Evolutionary conservation across 2,113 vertebrate species (phyloP).

Genomic region (Nothocercus julius): DNA sequence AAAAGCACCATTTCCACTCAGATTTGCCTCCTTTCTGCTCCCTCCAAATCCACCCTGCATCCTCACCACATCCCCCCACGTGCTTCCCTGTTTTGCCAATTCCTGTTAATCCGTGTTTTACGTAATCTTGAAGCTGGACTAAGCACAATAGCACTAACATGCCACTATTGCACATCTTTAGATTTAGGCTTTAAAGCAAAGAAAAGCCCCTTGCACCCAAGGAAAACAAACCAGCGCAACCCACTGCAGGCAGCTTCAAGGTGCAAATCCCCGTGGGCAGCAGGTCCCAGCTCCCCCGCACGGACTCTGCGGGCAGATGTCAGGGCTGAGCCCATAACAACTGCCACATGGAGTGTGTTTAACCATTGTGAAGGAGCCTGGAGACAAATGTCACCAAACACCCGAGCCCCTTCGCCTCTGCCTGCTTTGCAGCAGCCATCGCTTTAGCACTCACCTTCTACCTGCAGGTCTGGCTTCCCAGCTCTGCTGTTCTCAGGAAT

Average conservation of each 20-base stretch:
- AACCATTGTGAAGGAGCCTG: background rate
- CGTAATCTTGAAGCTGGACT: background rate
- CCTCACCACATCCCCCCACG: background rate
- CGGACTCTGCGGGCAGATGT: background rate
- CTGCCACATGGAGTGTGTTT: background rate
- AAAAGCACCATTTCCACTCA: background rate
- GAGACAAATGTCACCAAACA: rapidly evolving
- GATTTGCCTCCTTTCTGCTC: background rate
- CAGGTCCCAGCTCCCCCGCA: background rate
- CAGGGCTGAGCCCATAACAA: background rate
- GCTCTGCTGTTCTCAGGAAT: background rate
- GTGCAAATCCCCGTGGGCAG: background rate
- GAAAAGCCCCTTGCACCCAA: background rate
- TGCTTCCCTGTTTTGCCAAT: background rate
- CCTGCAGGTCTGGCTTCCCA: constrained; percentile 1
- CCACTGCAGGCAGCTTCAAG: background rate
- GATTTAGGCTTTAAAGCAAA: constrained; percentile 10
- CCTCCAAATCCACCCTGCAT: background rate
- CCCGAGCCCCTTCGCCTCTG: background rate
- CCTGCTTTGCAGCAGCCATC: background rate
- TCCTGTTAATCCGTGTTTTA: constrained; percentile 50
- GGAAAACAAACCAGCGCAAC: background rate
- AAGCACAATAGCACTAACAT: background rate
- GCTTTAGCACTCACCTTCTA: background rate
- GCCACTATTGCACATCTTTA: background rate